Conservation (phyloP, 2,797 vertebrate species). For the Scomberomorus guttatus region DNA sequence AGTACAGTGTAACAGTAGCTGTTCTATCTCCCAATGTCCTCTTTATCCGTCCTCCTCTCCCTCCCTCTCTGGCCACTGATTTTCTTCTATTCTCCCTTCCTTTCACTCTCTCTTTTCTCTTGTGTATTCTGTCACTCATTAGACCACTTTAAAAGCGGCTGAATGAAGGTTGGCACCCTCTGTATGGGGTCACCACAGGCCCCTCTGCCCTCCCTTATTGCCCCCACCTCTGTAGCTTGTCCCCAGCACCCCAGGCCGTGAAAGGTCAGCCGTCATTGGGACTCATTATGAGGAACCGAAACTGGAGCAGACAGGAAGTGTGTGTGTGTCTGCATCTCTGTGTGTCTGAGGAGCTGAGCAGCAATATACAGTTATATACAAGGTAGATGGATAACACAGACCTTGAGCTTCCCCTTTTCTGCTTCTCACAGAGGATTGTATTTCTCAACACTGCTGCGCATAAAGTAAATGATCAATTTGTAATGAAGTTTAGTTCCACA, state of each 20-base stretch:
- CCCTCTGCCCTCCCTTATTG: slow-evolving; percentile 9
- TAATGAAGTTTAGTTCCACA: slow-evolving; percentile 31
- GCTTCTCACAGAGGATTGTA: slow-evolving; percentile 14
- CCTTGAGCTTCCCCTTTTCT: slow-evolving; percentile 40
- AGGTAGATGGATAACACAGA: slow-evolving; percentile 46
- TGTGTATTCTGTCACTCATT: slow-evolving; percentile 61
- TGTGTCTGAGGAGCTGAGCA: background rate
- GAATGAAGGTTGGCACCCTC: slow-evolving; percentile 65
- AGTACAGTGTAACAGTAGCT: slow-evolving; percentile 47
- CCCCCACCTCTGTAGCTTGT: slow-evolving; percentile 36
- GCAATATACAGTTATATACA: slow-evolving; percentile 43
- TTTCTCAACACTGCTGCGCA: slow-evolving; percentile 22
- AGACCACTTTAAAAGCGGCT: slow-evolving; percentile 53
- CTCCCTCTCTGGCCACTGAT: slow-evolving; percentile 19
- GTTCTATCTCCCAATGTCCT: background rate
- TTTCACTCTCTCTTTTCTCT: slow-evolving; percentile 18
- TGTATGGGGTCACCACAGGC: slow-evolving; percentile 59
- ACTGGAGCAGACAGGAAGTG: slow-evolving; percentile 64
- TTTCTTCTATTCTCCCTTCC: slow-evolving; percentile 12
- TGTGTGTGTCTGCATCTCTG: slow-evolving; percentile 34
- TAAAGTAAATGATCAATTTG: slow-evolving; percentile 56
- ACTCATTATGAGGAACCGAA: slow-evolving; percentile 80
- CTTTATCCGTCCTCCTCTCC: slow-evolving; percentile 3
- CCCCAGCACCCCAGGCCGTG: slow-evolving; percentile 56
- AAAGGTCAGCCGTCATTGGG: slow-evolving; percentile 85